Evolutionary conservation across 2,888 invertebrate species (phyloP), one percentile per base, ranked within the genome.

Genomic region (Nemotelus pantherinus): DNA sequence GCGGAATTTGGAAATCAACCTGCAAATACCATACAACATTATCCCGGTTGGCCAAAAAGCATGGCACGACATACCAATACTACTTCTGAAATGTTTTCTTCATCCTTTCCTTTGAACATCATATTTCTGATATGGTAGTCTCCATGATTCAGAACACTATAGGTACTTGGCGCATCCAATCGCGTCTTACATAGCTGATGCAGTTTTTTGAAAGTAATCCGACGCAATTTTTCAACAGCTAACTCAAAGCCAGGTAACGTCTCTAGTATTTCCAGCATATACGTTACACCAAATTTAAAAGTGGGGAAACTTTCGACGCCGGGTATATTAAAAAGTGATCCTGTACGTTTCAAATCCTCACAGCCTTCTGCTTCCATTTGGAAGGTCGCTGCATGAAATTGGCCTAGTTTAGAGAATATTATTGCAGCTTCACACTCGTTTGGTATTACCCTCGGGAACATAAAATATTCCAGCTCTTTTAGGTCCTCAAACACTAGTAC

Each of bases 111-210:
- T n/a, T 72, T 72, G 47, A 72, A 72, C 72, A 72, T 72, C 72
- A 72, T 72, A 45, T 72, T 72, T 4, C 41, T n/a, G 3, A 72
- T 45, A 25, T 72, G 72, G 45, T 58, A 72, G 45, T 72, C 72
- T 5, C 72, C 72, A n/a, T 72, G 72, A 53, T 72, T 72, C n/a
- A 72, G 72, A 6, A 72, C 72, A 58, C 47, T 72, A 25, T 58
- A 72, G 2, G 57, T 39, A 3, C 53, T 41, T 44, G 60, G 60
- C 25, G 25, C 25, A 25, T 25, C 25, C 25, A 25, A 25, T 25
- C 25, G 25, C 25, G 25, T 25, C 25, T 25, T 25, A 25, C 25
- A 25, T 25, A 25, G 1, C 25, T 25, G 25, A 25, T 25, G 58
- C 72, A 72, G 25, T 58, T 72, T 25, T 58, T 25, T 7, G 45